These are phyloP conservation scores for Paratrypauchen microcephalus DNA, from an alignment of 2,797 vertebrate species.

Conservation along the genomic window DNA sequence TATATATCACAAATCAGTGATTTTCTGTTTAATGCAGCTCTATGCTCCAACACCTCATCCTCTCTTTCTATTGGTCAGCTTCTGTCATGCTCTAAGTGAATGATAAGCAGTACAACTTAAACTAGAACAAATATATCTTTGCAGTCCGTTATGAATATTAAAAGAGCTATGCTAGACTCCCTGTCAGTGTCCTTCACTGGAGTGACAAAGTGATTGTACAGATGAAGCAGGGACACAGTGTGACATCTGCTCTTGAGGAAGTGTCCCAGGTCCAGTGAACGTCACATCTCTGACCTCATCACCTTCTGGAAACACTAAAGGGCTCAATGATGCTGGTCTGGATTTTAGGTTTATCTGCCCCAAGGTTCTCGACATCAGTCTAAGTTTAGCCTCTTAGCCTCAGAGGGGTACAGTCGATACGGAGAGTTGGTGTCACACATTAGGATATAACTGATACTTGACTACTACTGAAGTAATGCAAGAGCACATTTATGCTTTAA, in stretches of 20 bases:
- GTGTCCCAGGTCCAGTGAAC: constrained; percentile 65
- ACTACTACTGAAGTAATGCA: too few relatives aligned
- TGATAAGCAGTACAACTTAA: too few relatives aligned
- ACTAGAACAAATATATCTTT: not conserved
- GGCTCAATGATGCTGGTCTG: not conserved
- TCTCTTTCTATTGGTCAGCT: too few relatives aligned
- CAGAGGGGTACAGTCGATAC: too few relatives aligned
- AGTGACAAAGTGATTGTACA: constrained; percentile 57
- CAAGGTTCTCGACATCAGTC: not conserved
- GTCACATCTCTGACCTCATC: constrained; percentile 13
- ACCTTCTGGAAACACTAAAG: constrained; percentile 24
- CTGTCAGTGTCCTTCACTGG: constrained; percentile 13
- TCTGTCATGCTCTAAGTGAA: too few relatives aligned
- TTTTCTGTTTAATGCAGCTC: too few relatives aligned
- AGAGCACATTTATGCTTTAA: too few relatives aligned
- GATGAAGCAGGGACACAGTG: constrained; percentile 51
- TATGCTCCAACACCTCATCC: too few relatives aligned
- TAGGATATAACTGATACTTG: too few relatives aligned
- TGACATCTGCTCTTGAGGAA: constrained; percentile 71
- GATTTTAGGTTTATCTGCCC: constrained; percentile 1
- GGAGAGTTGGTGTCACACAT: too few relatives aligned
- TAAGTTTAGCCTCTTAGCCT: not conserved
- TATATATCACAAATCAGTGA: too few relatives aligned
- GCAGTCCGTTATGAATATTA: not conserved
- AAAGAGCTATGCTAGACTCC: not conserved